Percentiles rank a stretch among this genome's conserved stretches.
Evolutionary conservation across 2,888 invertebrate species (phyloP).

Genomic region (Pristionchus exspectatus): DNA sequence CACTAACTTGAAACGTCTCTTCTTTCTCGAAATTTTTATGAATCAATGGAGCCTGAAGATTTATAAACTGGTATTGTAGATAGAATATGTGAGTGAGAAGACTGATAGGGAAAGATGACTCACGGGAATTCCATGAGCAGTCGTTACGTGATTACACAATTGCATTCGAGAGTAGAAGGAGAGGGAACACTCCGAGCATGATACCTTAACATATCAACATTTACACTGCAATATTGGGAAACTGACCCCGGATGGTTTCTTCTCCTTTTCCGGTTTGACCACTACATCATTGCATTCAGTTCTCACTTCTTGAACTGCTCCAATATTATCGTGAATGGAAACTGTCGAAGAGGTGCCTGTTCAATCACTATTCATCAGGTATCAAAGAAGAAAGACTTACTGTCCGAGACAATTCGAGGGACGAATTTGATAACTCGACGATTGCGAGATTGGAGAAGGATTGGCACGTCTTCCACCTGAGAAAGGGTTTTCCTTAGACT

Average conservation of each 20-base stretch:
- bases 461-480: constrained; percentile 29
- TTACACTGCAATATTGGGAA: not conserved
- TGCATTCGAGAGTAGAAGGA: constrained; percentile 27
- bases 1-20: not conserved
- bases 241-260: constrained; percentile 28
- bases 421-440: constrained; percentile 15
- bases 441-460: constrained; percentile 21
- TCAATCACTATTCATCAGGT: not conserved
- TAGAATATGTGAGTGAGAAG: not conserved
- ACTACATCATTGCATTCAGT: not conserved
- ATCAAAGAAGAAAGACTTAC: not conserved
- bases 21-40: not conserved
- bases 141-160: not conserved
- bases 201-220: constrained; percentile 4
- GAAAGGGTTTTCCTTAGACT: not conserved
- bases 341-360: not conserved
- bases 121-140: constrained; percentile 49
- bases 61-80: not conserved
- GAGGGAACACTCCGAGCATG: constrained; percentile 42
- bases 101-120: not conserved
- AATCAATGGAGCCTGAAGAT: not conserved
- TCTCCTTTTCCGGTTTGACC: not conserved
- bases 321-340: not conserved
- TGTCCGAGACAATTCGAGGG: not conserved
- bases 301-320: constrained; percentile 35